Base-by-base conservation (phyloP, 1,140 invertebrate species). In the Drosophila bipectinata region DNA sequence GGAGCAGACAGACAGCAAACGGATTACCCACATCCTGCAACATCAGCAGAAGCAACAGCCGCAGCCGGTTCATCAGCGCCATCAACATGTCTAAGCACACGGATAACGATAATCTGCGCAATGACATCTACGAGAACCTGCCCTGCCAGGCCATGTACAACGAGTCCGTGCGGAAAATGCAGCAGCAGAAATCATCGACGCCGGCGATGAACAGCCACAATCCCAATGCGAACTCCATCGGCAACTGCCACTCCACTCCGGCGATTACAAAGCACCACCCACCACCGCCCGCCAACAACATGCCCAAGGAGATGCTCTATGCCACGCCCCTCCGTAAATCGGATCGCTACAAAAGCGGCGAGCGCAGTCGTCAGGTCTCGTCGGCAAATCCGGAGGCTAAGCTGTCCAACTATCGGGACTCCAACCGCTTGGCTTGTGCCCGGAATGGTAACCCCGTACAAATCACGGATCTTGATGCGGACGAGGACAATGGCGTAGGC, bases 101-200 rank as follows among this genome's bases (percentile, higher is more conserved):
- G 47, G 85, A 91, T 75, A 91, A 91, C 64, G 90, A 91, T 78
- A 91, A 91, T 79, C 73, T 90, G 67, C 90, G 90, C 67, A 91
- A 91, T 82, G 90, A 91, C 72, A 91, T 91, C 71, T 91, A 91
- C 69, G 90, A 91, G 71, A 91, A 91, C 79, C 69, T 91, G 69
- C 90, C 90, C 26, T 91, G 90, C 63, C 90, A 91, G 85, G 90
- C 90, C 52, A 91, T 91, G 90, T 91, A 88, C 74, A 91, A 91
- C 74, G 90, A 91, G 32, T 91, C 90, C 5, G 90, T 91, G 54
- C 90, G 89, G 30, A 91, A 91, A 72, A 91, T 91, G 52, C 90
- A 91, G 55, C 90, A 91, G 21, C 81, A 80, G 49, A 61, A 61
- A 58, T 61, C 37, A 71, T 68, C 52, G 58, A 47, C 76, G 14